These are phyloP conservation scores for Salminus brasiliensis DNA, from an alignment of 2,113 vertebrate genomes.

Conservation along the genomic window DNA sequence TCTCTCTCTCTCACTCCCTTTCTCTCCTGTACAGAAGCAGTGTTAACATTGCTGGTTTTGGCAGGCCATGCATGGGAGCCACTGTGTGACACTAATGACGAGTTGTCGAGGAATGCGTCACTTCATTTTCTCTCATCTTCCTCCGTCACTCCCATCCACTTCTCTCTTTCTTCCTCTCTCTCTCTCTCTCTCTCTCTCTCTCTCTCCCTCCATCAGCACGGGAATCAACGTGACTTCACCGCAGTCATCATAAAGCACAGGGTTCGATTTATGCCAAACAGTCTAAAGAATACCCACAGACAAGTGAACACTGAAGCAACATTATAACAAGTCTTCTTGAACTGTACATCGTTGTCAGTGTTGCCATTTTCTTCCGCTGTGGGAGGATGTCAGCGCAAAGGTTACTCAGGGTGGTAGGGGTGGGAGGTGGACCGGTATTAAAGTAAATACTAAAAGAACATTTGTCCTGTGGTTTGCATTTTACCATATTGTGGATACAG, in stretches of 20 bases:
- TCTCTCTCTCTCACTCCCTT: conserved; percentile 36
- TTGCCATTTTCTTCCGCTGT: not conserved
- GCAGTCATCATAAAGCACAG: conserved; percentile 81
- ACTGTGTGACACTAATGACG: conserved; percentile 86
- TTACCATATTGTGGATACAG: not conserved
- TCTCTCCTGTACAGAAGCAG: conserved; percentile 57
- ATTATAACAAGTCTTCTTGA: not conserved
- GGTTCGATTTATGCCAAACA: conserved; percentile 90
- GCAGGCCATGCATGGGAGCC: conserved; percentile 93
- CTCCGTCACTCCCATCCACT: conserved; percentile 28
- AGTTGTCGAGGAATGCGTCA: conserved; percentile 87
- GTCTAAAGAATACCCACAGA: not conserved
- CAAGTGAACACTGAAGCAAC: not conserved
- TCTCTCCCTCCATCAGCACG: conserved; percentile 75
- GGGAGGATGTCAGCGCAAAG: conserved; percentile 2
- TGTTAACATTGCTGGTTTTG: conserved; percentile 70
- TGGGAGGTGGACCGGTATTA: not conserved
- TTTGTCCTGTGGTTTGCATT: no score
- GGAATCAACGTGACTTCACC: conserved; percentile 63
- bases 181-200: conserved; percentile 58
- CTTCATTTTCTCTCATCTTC: conserved; percentile 67
- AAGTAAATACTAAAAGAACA: no score
- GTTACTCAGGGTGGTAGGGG: not conserved
- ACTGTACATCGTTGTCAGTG: not conserved
- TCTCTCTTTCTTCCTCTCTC: conserved; percentile 56